Base-by-base conservation (phyloP, 2,797 vertebrate genomes). In the Hirundo rustica region DNA sequence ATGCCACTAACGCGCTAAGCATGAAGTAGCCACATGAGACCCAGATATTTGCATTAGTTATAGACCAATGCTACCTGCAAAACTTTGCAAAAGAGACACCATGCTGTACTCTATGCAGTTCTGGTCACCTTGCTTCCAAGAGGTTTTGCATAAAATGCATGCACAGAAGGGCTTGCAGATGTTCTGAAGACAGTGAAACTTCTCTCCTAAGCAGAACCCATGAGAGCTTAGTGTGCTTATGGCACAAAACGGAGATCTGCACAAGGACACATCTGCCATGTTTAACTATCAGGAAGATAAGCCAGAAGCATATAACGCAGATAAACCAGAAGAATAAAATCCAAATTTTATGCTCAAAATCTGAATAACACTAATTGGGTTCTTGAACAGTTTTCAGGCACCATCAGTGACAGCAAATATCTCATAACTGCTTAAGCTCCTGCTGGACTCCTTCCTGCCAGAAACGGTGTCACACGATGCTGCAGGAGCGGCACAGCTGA, bases 381-480 rank as follows among this genome's bases (percentile, higher is more conserved):
- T 45, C 42, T 74, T n/a, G 7, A 88, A 36, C 7, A 57, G 34
- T 19, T 67, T 74, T 65, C 50, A 83, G 45, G 50, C 50, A 68
- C 25, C 45, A 32, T 3, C 8, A 78, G 3, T 30, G 38, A 40
- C 0, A 74, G 44, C 13, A 62, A 53, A 68, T n/a, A 18, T 14
- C 26, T 2, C 18, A 14, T 0, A 70, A 38, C 34, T 89, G 29
- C n/a, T 51, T 2, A 40, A 47, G 19, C 2, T 42, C 40, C 29
- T 19, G 50, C 7, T 23, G 34, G 45, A 57, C 17, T 79, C 26
- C 23, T 42, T 44, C 36, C 50, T 74, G 60, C 54, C 47, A 62
- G 25, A 22, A 82, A 21, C 1, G 0, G 0, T 30, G 67, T 9
- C 14, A n/a, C 34, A 48, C 0, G 2, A 16, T 1, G 15, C 58